Base-by-base conservation (phyloP, 2,113 vertebrate species). In the Ondatra zibethicus region DNA sequence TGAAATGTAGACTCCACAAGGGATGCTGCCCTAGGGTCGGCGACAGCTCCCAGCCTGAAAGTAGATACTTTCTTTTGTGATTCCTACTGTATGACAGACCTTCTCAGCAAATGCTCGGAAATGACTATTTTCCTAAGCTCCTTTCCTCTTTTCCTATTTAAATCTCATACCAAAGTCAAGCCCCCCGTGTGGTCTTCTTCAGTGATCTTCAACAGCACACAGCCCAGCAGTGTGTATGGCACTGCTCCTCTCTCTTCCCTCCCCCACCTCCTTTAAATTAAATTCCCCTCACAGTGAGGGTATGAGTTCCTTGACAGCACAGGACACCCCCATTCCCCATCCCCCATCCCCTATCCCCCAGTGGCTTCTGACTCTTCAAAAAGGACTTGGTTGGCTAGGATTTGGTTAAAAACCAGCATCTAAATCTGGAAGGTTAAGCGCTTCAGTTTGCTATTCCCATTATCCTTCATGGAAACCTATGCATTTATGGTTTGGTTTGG, bases 351-450 rank as follows among this genome's bases (percentile, higher is more conserved):
- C 45, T 19, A 58, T 58, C 11, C 31, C 58, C 66, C 66, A 68
- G 7, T 92, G 89, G 33, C n/a, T 93, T 91, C 68, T 73, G 77
- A 92, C 23, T 91, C 50, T 66, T 89, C 58, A 68, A 92, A 89
- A 92, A 96, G 55, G 39, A 81, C 33, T 17, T 39, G 47, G 33
- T 73, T 78, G 55, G 21, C 84, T 65, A 19, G 33, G 39, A 77
- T 63, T 68, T 42, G 80, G 88, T 93, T 82, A 88, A 89, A 76
- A 36, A 50, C 19, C 58, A 58, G 58, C 58, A 58, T 58, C 73
- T 14, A 36, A 29, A 88, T 86, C 73, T 88, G 81, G 76, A 89
- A 86, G 42, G 39, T 50, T 88, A 75, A 47, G 61, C 10, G 7
- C 42, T 73, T 88, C 45, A 61, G 33, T 93, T 58, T 78, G 75